Conservation (phyloP, 2,888 invertebrate genomes). For the Idaea biselata region DNA sequence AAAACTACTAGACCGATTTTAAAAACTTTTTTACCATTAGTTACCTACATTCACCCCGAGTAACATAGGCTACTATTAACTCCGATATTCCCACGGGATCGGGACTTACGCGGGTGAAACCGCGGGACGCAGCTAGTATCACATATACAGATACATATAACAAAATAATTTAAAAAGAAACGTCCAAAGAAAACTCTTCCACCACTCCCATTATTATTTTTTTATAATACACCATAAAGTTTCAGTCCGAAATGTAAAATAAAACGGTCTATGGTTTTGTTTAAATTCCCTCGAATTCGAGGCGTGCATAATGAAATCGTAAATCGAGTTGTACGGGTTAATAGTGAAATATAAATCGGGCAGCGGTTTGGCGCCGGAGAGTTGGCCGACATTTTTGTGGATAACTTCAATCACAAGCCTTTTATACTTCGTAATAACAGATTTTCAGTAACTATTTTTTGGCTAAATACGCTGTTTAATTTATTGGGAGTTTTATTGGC, state of each 20-base stretch:
- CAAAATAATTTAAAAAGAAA: neutral
- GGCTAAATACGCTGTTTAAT: neutral
- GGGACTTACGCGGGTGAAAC: too few species aligned
- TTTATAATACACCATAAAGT: neutral
- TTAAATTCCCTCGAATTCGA: conserved; percentile 37
- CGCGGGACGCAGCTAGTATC: too few species aligned
- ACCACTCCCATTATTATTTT: neutral
- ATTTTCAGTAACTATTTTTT: neutral
- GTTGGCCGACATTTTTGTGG: conserved; percentile 70
- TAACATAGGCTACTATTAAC: too few species aligned
- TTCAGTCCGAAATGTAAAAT: neutral
- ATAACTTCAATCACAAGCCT: conserved; percentile 65
- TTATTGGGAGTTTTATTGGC: neutral
- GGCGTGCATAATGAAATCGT: conserved; percentile 64
- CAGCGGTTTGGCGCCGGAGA: conserved; percentile 64
- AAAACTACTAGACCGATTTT: too few species aligned
- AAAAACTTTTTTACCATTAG: too few species aligned
- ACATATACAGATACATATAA: too few species aligned
- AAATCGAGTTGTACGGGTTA: conserved; percentile 55
- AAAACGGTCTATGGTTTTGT: conserved; percentile 28
- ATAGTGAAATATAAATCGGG: conserved; percentile 66
- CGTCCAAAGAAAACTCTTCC: neutral
- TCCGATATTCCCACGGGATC: too few species aligned
- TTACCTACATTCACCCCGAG: too few species aligned
- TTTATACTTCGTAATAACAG: conserved; percentile 29